Evolutionary conservation across 1,140 invertebrate species (phyloP).

Genomic region (Ctenoplectra terminalis): DNA sequence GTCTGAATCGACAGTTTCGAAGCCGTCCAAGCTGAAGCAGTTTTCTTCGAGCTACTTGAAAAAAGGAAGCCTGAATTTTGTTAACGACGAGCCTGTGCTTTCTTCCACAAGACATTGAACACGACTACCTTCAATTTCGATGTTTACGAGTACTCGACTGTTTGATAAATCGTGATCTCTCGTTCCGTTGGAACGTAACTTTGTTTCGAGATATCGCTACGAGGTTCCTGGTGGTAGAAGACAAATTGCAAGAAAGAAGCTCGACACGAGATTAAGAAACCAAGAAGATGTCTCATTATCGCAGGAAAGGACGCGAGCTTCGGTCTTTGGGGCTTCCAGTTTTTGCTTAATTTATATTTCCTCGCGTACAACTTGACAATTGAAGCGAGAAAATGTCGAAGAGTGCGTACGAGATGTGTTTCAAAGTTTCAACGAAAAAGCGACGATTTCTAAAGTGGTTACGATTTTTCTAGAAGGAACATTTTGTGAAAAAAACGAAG

Average conservation of each 20-base stretch:
- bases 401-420: neutral
- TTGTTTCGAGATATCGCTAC: too few species aligned
- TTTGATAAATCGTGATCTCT: neutral
- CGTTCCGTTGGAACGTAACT: too few species aligned
- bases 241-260: neutral
- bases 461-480: neutral
- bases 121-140: neutral
- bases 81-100: conserved; percentile 17
- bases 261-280: neutral
- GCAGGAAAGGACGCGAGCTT: neutral
- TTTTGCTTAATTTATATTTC: conserved; percentile 4
- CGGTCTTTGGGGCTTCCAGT: neutral
- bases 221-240: neutral
- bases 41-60: conserved; percentile 6
- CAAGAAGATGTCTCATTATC: neutral
- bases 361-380: neutral
- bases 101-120: too few species aligned
- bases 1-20: conserved; percentile 64
- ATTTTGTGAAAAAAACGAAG: too few species aligned
- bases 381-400: neutral
- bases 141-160: neutral
- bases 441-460: neutral
- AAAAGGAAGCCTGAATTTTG: conserved; percentile 37
- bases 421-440: conserved; percentile 15
- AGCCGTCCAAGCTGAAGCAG: conserved; percentile 20